Evolutionary conservation across 1,140 invertebrate species (phyloP).

Genomic region (Cydia splendana): DNA sequence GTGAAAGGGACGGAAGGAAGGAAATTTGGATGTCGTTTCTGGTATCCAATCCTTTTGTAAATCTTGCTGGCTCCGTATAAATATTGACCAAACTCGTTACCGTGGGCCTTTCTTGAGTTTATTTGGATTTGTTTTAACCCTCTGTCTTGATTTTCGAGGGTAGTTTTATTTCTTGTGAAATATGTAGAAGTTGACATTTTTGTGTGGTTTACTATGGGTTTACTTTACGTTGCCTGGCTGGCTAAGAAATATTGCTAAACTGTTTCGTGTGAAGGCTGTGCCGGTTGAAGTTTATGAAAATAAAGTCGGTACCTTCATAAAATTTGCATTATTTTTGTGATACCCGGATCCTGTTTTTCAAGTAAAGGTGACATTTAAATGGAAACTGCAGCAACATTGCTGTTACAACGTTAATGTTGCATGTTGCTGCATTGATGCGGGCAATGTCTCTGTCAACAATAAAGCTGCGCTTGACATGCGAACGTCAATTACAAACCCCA

Average conservation of each 20-base stretch:
- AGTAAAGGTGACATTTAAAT: too few relatives aligned
- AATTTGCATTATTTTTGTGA: too few relatives aligned
- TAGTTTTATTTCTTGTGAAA: constrained; percentile 22
- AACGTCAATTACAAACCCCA: too few relatives aligned
- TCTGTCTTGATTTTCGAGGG: constrained; percentile 29
- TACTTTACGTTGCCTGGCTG: background rate
- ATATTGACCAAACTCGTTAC: constrained; percentile 23
- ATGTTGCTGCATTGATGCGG: too few relatives aligned
- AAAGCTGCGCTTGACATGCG: too few relatives aligned
- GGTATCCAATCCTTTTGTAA: constrained; percentile 17
- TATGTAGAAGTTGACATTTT: constrained; percentile 1
- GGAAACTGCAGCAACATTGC: too few relatives aligned
- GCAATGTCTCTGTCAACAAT: too few relatives aligned
- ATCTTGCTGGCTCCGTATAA: background rate
- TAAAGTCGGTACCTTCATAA: too few relatives aligned
- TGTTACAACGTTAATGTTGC: too few relatives aligned
- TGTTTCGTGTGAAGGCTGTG: too few relatives aligned
- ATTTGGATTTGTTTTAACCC: constrained; percentile 29
- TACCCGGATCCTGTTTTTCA: too few relatives aligned
- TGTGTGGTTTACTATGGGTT: background rate
- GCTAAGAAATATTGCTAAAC: background rate
- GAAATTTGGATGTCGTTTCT: constrained; percentile 17
- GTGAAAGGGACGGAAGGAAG: background rate
- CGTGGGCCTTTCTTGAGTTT: constrained; percentile 9
- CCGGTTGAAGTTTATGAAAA: too few relatives aligned